Evolutionary conservation across 2,888 invertebrate genomes (phyloP).

Genomic region (Tryphoninae sp.): DNA sequence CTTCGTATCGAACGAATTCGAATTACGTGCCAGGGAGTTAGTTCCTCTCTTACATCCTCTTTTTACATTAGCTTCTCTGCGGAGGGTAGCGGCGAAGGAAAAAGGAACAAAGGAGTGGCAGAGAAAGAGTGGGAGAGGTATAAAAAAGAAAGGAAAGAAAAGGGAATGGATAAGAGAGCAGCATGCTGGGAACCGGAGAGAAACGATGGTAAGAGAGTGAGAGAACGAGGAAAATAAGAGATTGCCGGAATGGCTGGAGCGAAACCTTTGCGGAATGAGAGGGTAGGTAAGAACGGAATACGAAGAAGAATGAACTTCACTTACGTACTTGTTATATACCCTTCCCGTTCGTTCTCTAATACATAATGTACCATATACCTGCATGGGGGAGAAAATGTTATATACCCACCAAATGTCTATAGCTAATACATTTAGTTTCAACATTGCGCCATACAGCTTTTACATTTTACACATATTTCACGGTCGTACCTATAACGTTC

Average conservation of each 20-base stretch:
- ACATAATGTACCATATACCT: constrained; percentile 28
- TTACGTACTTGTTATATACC: constrained; percentile 22
- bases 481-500: not conserved
- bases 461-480: constrained; percentile 27
- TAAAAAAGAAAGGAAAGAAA: constrained; percentile 29
- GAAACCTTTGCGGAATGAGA: constrained; percentile 48
- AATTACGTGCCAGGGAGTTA: constrained; percentile 60
- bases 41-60: constrained; percentile 38
- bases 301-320: constrained; percentile 52
- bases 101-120: constrained; percentile 9
- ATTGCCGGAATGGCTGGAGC: constrained; percentile 53
- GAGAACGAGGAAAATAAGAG: constrained; percentile 44
- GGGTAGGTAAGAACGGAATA: constrained; percentile 31
- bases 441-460: constrained; percentile 32
- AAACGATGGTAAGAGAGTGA: constrained; percentile 29
- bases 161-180: constrained; percentile 54
- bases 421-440: constrained; percentile 37
- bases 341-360: not conserved
- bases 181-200: constrained; percentile 35
- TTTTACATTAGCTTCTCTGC: constrained; percentile 32
- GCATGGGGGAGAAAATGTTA: not conserved
- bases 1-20: constrained; percentile 61
- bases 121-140: constrained; percentile 20
- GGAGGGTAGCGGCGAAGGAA: constrained; percentile 28
- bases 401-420: constrained; percentile 5